Conservation (phyloP, 2,113 vertebrate genomes). For the Euleptes europaea region DNA sequence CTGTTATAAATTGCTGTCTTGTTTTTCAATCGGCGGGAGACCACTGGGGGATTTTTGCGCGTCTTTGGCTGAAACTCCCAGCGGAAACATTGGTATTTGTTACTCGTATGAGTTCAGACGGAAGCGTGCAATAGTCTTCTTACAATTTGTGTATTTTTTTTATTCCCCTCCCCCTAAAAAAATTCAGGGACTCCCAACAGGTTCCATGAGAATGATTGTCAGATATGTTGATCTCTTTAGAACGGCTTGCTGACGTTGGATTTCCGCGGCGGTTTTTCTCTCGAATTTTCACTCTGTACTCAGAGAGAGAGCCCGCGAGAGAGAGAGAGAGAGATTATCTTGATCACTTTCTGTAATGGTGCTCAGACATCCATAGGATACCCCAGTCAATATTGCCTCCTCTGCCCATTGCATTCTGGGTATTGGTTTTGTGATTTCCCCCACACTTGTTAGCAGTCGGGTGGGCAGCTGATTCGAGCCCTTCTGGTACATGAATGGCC, state of each 20-base stretch:
- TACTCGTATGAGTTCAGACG: neutral
- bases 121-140: neutral
- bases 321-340: neutral
- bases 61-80: neutral
- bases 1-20: constrained; percentile 38
- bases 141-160: neutral
- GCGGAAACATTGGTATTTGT: neutral
- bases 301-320: too few species aligned
- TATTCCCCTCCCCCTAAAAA: neutral
- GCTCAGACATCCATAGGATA: too few species aligned
- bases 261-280: too few species aligned
- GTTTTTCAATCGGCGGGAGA: constrained; percentile 40
- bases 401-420: too few species aligned
- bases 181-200: neutral
- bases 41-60: constrained; percentile 17
- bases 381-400: too few species aligned
- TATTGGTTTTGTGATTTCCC: too few species aligned
- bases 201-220: neutral
- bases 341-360: too few species aligned
- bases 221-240: neutral
- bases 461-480: too few species aligned
- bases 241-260: neutral
- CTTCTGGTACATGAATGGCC: too few species aligned
- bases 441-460: too few species aligned
- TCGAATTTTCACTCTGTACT: neutral